Evolutionary conservation across 1,140 invertebrate genomes (phyloP).

Genomic region (Drosophila novamexicana): DNA sequence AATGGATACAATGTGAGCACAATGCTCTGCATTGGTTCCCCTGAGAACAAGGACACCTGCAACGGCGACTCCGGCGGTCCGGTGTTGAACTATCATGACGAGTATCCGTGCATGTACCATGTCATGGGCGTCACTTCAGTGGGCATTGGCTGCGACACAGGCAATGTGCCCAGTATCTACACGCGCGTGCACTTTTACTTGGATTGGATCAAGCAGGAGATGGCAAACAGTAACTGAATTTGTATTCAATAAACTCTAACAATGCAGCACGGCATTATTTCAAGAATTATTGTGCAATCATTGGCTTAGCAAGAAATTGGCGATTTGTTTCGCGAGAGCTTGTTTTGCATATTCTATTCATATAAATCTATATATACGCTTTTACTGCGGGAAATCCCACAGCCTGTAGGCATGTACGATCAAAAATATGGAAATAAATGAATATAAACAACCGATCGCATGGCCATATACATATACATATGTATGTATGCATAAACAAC

Average conservation of each 20-base stretch:
- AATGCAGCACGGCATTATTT: too few species aligned
- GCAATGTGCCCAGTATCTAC: conserved; percentile 64
- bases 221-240: conserved; percentile 31
- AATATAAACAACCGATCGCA: background rate
- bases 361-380: too few species aligned
- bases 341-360: too few species aligned
- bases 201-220: conserved; percentile 67
- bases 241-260: too few species aligned
- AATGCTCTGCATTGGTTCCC: conserved; percentile 89
- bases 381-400: too few species aligned
- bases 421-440: background rate
- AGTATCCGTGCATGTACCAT: conserved; percentile 67
- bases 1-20: conserved; percentile 85
- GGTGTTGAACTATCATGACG: conserved; percentile 59
- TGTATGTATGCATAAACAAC: background rate
- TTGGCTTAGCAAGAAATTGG: too few species aligned
- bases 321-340: too few species aligned
- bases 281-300: too few species aligned
- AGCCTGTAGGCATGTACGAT: background rate
- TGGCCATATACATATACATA: background rate
- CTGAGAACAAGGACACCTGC: conserved; percentile 85
- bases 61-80: conserved; percentile 81
- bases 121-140: conserved; percentile 73
- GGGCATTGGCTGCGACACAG: conserved; percentile 60
- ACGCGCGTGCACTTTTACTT: conserved; percentile 68